These are phyloP conservation scores for Cyclophora albipunctata DNA, from an alignment of 2,888 invertebrate species.

Conservation along the genomic window DNA sequence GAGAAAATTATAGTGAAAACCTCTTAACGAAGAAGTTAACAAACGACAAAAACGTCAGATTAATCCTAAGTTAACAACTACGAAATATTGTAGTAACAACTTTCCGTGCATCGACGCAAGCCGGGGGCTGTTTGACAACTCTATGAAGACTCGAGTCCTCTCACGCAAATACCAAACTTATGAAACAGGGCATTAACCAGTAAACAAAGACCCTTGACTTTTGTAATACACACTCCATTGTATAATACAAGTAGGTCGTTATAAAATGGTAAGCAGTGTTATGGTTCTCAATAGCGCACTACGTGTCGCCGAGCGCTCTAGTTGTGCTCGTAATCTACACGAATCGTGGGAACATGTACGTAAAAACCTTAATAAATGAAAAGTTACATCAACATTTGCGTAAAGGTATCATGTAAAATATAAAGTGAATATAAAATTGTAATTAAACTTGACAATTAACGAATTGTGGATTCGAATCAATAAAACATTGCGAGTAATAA, in stretches of 20 bases:
- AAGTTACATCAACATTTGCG: background rate
- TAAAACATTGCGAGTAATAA: conserved; percentile 7
- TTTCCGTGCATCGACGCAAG: conserved; percentile 18
- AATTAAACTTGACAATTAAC: background rate
- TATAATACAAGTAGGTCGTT: conserved; percentile 27
- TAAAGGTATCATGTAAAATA: background rate
- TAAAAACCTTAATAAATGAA: conserved; percentile 31
- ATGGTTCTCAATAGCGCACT: conserved; percentile 41
- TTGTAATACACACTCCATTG: conserved; percentile 16
- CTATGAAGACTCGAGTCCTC: conserved; percentile 30
- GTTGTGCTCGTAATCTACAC: conserved; percentile 40
- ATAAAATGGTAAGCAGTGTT: conserved; percentile 39
- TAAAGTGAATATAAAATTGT: background rate
- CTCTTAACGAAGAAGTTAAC: too few relatives aligned
- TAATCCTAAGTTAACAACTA: conserved; percentile 1
- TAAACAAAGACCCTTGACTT: conserved; percentile 27
- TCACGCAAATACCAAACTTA: conserved; percentile 55
- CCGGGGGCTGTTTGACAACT: conserved; percentile 38
- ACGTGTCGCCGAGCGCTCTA: conserved; percentile 60
- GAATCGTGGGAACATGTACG: conserved; percentile 43
- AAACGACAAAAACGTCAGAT: too few relatives aligned
- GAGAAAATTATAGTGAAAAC: too few relatives aligned
- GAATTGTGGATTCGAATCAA: background rate
- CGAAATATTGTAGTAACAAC: conserved; percentile 3
- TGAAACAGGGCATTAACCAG: conserved; percentile 45